phyloP scores from a whole-genome alignment of 2,888 invertebrate species.

The Cremastobaeus sp. region DNA sequence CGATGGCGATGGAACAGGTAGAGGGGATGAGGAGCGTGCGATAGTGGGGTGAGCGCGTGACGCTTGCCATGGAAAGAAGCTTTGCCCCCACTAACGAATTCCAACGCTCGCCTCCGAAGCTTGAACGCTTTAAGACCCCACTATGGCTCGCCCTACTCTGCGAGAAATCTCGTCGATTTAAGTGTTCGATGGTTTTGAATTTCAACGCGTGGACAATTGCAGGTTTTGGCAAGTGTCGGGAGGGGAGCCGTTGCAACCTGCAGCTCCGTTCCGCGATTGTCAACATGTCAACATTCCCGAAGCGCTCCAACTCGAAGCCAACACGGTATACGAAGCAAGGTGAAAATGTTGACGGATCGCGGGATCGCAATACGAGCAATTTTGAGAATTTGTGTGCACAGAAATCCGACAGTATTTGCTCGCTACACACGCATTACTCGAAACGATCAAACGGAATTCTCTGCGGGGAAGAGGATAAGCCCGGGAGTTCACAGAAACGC shows the following conservation, averaged over 20 bases:
- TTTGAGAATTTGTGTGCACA: too few species aligned
- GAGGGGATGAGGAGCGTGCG: conserved; percentile 61
- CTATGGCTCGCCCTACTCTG: conserved; percentile 65
- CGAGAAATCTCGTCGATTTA: conserved; percentile 49
- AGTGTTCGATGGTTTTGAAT: conserved; percentile 36
- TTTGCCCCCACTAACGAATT: conserved; percentile 73
- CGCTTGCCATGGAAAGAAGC: conserved; percentile 71
- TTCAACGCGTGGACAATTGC: conserved; percentile 23
- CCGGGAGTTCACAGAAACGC: conserved; percentile 71
- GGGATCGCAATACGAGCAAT: too few species aligned
- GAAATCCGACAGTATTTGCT: neutral
- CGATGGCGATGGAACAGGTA: conserved; percentile 61
- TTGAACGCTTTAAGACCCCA: conserved; percentile 67
- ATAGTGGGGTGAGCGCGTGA: conserved; percentile 74
- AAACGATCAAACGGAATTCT: conserved; percentile 35
- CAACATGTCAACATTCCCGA: too few species aligned
- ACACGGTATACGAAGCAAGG: too few species aligned
- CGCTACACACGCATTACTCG: conserved; percentile 17
- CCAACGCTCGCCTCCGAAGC: conserved; percentile 72
- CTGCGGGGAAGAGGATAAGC: conserved; percentile 63
- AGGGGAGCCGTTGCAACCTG: too few species aligned
- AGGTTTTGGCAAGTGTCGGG: too few species aligned
- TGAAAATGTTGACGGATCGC: too few species aligned
- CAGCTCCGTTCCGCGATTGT: too few species aligned
- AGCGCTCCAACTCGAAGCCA: too few species aligned